Evolutionary conservation across 1,140 invertebrate genomes (phyloP).

Genomic region (Plutomurus gul): DNA sequence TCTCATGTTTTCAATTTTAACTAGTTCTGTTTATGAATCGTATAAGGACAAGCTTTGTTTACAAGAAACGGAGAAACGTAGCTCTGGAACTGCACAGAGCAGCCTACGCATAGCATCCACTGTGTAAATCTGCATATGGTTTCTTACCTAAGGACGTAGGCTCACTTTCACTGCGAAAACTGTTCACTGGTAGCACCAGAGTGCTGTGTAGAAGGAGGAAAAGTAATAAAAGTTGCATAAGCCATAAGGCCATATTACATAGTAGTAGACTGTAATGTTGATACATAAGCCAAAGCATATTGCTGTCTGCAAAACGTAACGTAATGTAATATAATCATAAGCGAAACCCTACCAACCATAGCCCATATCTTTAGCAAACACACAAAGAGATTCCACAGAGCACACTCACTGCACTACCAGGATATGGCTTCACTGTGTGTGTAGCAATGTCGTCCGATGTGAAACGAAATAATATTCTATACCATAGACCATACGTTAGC

Average conservation of each 20-base stretch:
- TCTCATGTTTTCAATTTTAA: no score
- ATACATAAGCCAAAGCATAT: not conserved
- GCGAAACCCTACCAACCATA: not conserved
- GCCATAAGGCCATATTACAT: slow-evolving; percentile 8
- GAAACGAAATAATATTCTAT: no score
- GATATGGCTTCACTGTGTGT: no score
- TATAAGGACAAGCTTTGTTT: no score
- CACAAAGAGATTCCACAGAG: not conserved
- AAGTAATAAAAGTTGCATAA: slow-evolving; percentile 22
- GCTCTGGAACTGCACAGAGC: no score
- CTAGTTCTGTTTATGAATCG: no score
- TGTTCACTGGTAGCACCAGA: no score
- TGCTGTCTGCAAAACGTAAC: not conserved
- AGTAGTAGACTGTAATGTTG: not conserved
- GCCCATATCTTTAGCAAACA: slow-evolving; percentile 5
- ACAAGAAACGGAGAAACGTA: no score
- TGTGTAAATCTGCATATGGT: not conserved
- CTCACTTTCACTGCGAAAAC: no score
- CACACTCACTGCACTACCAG: not conserved
- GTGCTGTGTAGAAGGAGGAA: not conserved
- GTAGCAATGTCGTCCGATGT: no score
- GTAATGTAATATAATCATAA: slow-evolving; percentile 19
- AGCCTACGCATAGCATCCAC: no score
- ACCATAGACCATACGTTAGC: not conserved
- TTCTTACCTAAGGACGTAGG: not conserved